Evolutionary conservation across 2,113 vertebrate species (phyloP), one percentile per base, ranked within the genome.

Genomic region (Scolopax mira): DNA sequence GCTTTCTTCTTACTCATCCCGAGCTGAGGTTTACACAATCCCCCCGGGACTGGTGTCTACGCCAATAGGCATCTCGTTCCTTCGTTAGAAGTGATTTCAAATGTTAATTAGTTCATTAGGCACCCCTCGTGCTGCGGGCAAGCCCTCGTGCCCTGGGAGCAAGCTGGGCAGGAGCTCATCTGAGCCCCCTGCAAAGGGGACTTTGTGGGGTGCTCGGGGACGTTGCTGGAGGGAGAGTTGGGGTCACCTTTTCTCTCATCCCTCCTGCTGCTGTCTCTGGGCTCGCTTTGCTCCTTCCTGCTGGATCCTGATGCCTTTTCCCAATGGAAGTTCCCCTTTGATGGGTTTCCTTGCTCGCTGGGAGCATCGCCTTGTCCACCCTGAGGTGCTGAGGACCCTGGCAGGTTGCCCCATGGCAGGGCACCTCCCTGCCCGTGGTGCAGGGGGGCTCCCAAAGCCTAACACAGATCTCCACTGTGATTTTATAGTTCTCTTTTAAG

Each of bases 201-300:
- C 10, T 17, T 4, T 0, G 10, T 2, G 73, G 51, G 41, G 2
- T 22, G 60, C 46, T 89, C 1, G 6, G 58, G 11, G 44, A 16
- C 25, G 35, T 4, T 28, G 17, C 75, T 89, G 75, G 33, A 6
- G 3, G 31, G 19, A 33, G 71, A 23, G 5, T 1, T 51, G 64
- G 64, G 24, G 2, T 65, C 65, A 4, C 46, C 22, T 39, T 49
- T 46, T 39, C 70, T 79, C 4, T 0, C 33, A 4, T 37, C 85
- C 35, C 13, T 61, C 70, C 55, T 0, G 8, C 70, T 66, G 70
- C 80, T 5, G 4, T 9, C 14, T 35, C 39, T 0, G 2, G 61
- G 41, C 9, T 69, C 1, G 0, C 41, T 49, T 9, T 1, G 7
- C 37, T 61, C 5, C 0, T 52, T 90, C 86, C 86, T 2, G 0